Base-by-base conservation (phyloP, 2,888 invertebrate genomes). In the Pyrrhopygopsis socrates region DNA sequence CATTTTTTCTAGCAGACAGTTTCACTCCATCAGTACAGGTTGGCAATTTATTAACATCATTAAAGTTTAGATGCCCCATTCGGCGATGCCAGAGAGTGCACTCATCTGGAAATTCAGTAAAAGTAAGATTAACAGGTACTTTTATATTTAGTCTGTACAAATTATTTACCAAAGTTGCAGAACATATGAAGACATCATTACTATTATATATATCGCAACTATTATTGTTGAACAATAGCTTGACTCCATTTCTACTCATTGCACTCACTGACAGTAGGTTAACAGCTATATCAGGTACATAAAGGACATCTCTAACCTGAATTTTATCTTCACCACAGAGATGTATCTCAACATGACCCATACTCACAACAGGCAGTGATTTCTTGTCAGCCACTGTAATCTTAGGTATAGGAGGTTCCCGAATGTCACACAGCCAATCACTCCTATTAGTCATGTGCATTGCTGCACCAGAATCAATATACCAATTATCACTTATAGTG, bases 261-360 rank as follows among this genome's bases (percentile, higher is more conserved):
- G 87, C 68, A 60, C 93, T 90, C 0, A 93, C 92, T 68, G 93
- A 94, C 0, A 93, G 74, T 11, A 93, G 68, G 50, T 93, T 92
- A 1, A 85, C 85, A 27, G 93, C 91, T 29, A 94, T 50, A 6
- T 74, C 87, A 67, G 93, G 93, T 8, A 34, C 34, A 5, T 34
- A 34, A 34, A 34, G 34, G 11, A 34, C 34, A 34, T 34, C 11
- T 34, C 11, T 34, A 11, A 34, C 34, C 11, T 34, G 34, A 11
- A 34, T 34, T 34, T 34, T 34, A 34, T 34, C 6, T 8, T 34
- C 34, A 34, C 34, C 34, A 11, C 34, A 34, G 11, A 34, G 6
- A 34, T 11, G 5, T 34, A 34, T 34, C 5, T 34, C 11, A 34
- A 34, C 34, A 34, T 34, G 34, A 8, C 34, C 34, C 34, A 75